Conservation (phyloP, 1,140 invertebrate species). For the Cataglyphis hispanica region DNA sequence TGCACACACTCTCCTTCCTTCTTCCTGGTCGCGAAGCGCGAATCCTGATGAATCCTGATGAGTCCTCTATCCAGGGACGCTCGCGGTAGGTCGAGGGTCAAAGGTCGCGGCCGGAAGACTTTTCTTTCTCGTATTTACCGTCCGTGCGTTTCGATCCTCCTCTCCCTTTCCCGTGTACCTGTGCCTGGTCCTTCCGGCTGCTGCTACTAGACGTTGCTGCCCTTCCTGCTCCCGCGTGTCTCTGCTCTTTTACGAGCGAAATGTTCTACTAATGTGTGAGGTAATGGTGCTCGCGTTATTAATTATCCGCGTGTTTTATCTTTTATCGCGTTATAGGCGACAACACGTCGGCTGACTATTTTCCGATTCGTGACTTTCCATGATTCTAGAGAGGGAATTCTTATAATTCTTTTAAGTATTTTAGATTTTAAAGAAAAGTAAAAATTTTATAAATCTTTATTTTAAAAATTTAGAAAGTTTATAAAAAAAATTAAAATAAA, state of each 20-base stretch:
- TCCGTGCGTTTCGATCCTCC: background rate
- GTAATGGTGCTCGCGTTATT: constrained; percentile 35
- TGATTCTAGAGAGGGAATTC: constrained; percentile 14
- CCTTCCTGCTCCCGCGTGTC: constrained; percentile 48
- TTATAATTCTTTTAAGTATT: constrained; percentile 1
- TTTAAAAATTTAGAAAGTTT: background rate
- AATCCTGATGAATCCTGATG: constrained; percentile 13
- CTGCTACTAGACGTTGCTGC: background rate
- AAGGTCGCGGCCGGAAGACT: constrained; percentile 46
- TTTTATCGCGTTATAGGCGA: background rate
- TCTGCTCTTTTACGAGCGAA: background rate
- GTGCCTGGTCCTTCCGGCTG: background rate
- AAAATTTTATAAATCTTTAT: background rate
- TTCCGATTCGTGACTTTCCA: constrained; percentile 25
- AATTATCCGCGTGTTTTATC: constrained; percentile 28
- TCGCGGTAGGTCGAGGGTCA: constrained; percentile 41
- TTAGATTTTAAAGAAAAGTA: too few species aligned
- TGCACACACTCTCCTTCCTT: background rate
- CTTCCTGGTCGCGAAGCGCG: background rate
- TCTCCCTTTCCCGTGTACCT: background rate
- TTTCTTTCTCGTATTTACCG: constrained; percentile 28
- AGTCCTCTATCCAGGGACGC: background rate
- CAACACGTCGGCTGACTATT: constrained; percentile 16
- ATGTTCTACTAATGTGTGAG: constrained; percentile 19
- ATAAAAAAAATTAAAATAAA: too few species aligned